phyloP scores from a whole-genome alignment of 2,113 vertebrate genomes.

The Cisticola juncidis region DNA sequence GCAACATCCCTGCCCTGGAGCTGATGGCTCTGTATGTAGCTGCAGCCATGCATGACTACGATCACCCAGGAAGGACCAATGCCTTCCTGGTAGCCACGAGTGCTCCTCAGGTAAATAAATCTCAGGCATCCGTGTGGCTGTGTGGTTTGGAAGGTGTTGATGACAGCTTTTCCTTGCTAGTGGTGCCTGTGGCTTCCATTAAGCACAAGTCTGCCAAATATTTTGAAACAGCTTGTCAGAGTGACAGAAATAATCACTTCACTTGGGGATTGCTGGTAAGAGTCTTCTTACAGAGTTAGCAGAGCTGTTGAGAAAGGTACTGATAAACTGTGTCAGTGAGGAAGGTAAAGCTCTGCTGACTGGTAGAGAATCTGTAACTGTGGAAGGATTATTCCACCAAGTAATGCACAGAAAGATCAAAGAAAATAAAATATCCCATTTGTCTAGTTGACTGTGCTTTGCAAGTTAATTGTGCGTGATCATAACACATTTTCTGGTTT shows the following conservation, averaged over 20 bases:
- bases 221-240: neutral
- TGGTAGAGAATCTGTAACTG: neutral
- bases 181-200: neutral
- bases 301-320: neutral
- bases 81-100: conserved; percentile 97
- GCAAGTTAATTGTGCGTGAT: neutral
- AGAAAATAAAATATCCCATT: neutral
- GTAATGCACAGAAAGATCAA: neutral
- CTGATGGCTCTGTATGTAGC: conserved; percentile 98
- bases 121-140: neutral
- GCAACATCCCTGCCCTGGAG: conserved; percentile 95
- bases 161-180: neutral
- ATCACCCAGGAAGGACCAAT: conserved; percentile 95
- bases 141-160: neutral
- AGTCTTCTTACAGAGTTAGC: neutral
- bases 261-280: neutral
- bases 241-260: neutral
- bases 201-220: neutral
- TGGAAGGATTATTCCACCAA: neutral
- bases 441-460: neutral
- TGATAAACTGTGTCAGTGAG: neutral
- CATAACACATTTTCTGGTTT: neutral
- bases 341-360: neutral
- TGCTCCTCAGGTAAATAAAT: conserved; percentile 86
- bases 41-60: conserved; percentile 98